A percentile compares a stretch with the other conserved stretches of the same genome.
Conservation (phyloP, 2,888 invertebrate genomes). For the Melipona beecheii region DNA sequence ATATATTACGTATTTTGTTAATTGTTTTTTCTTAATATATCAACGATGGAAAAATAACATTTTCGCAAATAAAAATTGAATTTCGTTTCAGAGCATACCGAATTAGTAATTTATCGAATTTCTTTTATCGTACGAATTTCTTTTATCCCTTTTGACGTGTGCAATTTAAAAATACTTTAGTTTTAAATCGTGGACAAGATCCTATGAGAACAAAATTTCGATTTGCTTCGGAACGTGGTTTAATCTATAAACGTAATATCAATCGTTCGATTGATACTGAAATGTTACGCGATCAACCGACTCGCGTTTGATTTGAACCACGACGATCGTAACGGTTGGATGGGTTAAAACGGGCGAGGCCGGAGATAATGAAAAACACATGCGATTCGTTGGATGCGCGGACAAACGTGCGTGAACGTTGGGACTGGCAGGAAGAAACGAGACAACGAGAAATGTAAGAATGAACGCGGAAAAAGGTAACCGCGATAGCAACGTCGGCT, state of each 20-base stretch:
- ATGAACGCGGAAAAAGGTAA: constrained; percentile 24
- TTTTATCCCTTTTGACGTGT: too few species aligned
- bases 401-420: constrained; percentile 6
- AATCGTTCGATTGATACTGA: not conserved
- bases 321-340: constrained; percentile 14
- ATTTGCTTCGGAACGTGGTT: too few species aligned
- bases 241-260: not conserved
- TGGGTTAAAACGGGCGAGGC: not conserved
- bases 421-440: constrained; percentile 4
- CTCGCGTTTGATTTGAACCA: constrained; percentile 4
- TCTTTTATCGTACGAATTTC: too few species aligned
- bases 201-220: too few species aligned
- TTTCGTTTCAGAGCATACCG: too few species aligned
- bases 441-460: constrained; percentile 1
- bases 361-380: constrained; percentile 22
- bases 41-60: too few species aligned
- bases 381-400: constrained; percentile 18
- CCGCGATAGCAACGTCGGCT: not conserved
- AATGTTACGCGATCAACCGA: not conserved
- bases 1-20: too few species aligned
- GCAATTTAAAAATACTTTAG: too few species aligned
- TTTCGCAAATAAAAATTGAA: too few species aligned
- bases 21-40: too few species aligned
- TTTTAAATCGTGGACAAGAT: too few species aligned
- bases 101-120: too few species aligned